phyloP scores from a whole-genome alignment of 2,888 invertebrate genomes.

The Lasioglossum oenotherae region DNA sequence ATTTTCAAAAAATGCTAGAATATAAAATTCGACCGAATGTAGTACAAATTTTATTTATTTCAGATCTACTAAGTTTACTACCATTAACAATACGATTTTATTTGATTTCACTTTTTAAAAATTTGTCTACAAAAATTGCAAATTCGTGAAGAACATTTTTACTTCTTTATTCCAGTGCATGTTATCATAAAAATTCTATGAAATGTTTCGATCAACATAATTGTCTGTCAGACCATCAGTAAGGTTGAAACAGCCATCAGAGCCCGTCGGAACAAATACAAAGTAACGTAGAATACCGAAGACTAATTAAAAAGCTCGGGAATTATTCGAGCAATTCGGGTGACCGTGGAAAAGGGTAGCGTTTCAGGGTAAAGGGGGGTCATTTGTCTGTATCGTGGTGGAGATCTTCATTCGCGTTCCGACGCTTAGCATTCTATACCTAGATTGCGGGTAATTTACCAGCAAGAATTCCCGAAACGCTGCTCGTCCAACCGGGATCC shows the following conservation, averaged over 20 bases:
- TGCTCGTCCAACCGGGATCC: conserved; percentile 20
- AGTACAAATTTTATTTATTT: too few relatives aligned
- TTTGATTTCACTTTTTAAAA: too few relatives aligned
- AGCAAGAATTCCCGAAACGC: conserved; percentile 27
- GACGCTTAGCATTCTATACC: conserved; percentile 5
- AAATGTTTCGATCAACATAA: not conserved
- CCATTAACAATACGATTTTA: too few relatives aligned
- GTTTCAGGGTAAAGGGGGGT: conserved; percentile 6
- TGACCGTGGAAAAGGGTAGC: not conserved
- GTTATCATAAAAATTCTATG: not conserved
- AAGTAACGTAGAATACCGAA: not conserved
- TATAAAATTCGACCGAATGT: too few relatives aligned
- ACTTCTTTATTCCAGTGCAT: too few relatives aligned
- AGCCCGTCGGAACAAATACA: not conserved
- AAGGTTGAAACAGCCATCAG: not conserved
- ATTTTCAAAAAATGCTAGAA: too few relatives aligned
- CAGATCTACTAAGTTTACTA: too few relatives aligned
- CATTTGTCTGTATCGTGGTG: not conserved
- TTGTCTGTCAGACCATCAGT: not conserved
- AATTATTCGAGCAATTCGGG: not conserved
- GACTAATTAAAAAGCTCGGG: not conserved
- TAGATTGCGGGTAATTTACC: conserved; percentile 24
- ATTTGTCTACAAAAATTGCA: too few relatives aligned
- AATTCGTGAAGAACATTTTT: too few relatives aligned
- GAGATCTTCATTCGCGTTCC: conserved; percentile 19